Evolutionary conservation across 1,140 invertebrate genomes (phyloP).

Genomic region (Bombus pascuorum): DNA sequence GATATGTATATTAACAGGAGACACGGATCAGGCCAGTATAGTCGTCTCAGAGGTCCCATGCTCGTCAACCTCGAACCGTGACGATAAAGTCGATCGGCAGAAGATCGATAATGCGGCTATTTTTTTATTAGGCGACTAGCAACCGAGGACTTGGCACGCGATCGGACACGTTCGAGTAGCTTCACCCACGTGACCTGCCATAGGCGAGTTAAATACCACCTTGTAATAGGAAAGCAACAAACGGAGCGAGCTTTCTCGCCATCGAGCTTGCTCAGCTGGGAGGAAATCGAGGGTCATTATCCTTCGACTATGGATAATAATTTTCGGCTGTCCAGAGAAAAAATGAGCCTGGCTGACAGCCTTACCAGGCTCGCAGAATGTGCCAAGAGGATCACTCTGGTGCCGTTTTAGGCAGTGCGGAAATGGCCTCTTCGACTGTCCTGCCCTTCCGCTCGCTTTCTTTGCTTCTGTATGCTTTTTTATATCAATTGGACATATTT

Average conservation of each 20-base stretch:
- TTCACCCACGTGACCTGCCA: constrained; percentile 47
- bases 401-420: constrained; percentile 56
- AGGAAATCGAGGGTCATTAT: background rate
- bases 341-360: constrained; percentile 68
- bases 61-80: background rate
- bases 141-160: constrained; percentile 14
- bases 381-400: constrained; percentile 44
- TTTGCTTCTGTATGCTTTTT: too few species aligned
- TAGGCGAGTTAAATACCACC: constrained; percentile 64
- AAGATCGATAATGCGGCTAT: constrained; percentile 73
- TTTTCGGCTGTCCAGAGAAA: constrained; percentile 66
- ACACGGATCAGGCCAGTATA: constrained; percentile 64
- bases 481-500: background rate
- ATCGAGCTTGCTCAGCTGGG: too few species aligned
- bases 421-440: background rate
- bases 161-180: constrained; percentile 18
- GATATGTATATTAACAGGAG: constrained; percentile 68
- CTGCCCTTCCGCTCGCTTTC: background rate
- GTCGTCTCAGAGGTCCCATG: constrained; percentile 38
- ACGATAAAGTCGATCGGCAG: constrained; percentile 62
- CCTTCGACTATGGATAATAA: constrained; percentile 44
- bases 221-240: constrained; percentile 70
- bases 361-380: constrained; percentile 69
- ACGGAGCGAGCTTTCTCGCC: constrained; percentile 3
- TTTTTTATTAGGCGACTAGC: constrained; percentile 75